phyloP scores from a whole-genome alignment of 1,140 invertebrate genomes.

The Harlomillsia oculata region DNA sequence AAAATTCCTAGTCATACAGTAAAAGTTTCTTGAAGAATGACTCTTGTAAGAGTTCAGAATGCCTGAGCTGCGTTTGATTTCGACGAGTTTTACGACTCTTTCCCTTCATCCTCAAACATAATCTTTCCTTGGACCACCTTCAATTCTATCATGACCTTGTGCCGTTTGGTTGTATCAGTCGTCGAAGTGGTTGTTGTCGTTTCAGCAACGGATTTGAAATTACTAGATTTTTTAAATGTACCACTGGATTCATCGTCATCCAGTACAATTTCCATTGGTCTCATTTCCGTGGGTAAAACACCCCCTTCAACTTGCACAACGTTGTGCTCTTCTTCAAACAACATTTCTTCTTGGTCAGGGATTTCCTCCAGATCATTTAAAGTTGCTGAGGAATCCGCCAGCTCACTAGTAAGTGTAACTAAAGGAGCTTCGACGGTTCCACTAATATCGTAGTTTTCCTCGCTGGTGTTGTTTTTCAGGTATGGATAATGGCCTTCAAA shows the following conservation, averaged over 20 bases:
- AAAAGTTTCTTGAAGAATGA: too few relatives aligned
- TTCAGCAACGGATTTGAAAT: background rate
- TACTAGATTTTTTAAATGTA: background rate
- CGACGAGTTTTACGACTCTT: conserved; percentile 5
- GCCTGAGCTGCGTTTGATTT: too few relatives aligned
- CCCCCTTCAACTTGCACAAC: conserved; percentile 2
- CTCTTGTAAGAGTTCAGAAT: too few relatives aligned
- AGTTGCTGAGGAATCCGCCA: conserved; percentile 29
- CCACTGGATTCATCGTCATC: conserved; percentile 5
- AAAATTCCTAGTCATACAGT: too few relatives aligned
- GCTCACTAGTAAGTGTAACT: conserved; percentile 31
- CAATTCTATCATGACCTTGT: conserved; percentile 14
- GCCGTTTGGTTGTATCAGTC: conserved; percentile 4
- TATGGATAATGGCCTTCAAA: conserved; percentile 10
- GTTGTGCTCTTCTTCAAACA: conserved; percentile 4
- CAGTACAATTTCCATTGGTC: conserved; percentile 1
- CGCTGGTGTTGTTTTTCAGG: conserved; percentile 11
- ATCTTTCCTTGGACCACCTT: conserved; percentile 20
- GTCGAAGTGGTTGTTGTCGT: background rate
- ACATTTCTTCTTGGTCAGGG: conserved; percentile 22
- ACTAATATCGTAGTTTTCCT: conserved; percentile 9
- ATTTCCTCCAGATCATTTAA: conserved; percentile 35
- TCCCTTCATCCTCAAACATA: conserved; percentile 14
- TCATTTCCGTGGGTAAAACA: conserved; percentile 2
- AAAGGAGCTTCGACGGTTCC: conserved; percentile 23